These are phyloP conservation scores for Spisula subtruncata DNA, from an alignment of 2,888 invertebrate genomes.

Conservation along the genomic window DNA sequence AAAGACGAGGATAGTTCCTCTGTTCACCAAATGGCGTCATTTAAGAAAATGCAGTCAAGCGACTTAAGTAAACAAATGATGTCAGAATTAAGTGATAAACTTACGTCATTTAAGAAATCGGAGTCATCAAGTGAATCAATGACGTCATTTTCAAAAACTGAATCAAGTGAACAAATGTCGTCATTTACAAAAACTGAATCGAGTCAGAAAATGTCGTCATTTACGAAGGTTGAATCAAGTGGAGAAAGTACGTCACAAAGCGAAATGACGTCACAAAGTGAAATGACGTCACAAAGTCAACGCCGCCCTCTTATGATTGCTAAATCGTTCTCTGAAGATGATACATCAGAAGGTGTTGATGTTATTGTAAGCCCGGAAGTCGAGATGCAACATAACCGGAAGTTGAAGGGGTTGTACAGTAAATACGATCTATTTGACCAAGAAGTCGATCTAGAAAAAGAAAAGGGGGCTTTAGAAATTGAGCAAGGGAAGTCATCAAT, in stretches of 20 bases:
- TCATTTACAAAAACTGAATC: slow-evolving; percentile 25
- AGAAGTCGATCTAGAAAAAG: neutral
- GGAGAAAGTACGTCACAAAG: slow-evolving; percentile 31
- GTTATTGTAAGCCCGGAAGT: neutral
- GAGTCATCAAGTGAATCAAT: slow-evolving; percentile 35
- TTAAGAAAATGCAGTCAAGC: neutral
- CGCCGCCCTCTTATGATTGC: slow-evolving; percentile 50
- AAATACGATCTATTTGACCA: neutral
- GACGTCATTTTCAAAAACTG: slow-evolving; percentile 40
- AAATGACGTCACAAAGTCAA: slow-evolving; percentile 49
- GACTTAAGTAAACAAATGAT: slow-evolving; percentile 50
- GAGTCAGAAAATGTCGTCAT: slow-evolving; percentile 55
- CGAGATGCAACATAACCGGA: neutral
- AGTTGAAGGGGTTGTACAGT: neutral
- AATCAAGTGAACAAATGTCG: slow-evolving; percentile 51
- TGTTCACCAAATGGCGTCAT: slow-evolving; percentile 67
- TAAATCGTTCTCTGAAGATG: neutral
- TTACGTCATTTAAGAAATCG: slow-evolving; percentile 32
- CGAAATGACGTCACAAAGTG: slow-evolving; percentile 1
- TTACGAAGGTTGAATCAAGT: slow-evolving; percentile 22
- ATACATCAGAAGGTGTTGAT: neutral
- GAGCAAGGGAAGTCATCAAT: neutral
- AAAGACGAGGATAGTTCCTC: slow-evolving; percentile 56
- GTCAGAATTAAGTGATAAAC: neutral
- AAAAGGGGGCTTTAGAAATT: slow-evolving; percentile 23